phyloP scores from a whole-genome alignment of 1,140 invertebrate genomes.

The Drosophila dunni region DNA sequence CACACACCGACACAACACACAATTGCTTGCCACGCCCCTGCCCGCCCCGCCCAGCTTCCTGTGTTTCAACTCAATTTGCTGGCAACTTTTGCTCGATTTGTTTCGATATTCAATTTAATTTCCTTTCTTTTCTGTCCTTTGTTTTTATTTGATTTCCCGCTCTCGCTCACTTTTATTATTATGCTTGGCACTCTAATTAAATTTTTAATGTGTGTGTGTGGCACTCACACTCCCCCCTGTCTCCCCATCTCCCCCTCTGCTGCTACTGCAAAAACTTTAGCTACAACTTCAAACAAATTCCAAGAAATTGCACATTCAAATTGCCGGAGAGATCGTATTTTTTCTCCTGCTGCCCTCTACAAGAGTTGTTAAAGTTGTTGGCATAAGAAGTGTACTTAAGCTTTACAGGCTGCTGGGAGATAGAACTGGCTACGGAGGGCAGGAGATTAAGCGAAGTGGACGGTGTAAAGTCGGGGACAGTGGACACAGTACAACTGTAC shows the following conservation, averaged over 20 bases:
- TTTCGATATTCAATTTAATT: conserved; percentile 57
- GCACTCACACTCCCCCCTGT: conserved; percentile 2
- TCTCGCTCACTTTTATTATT: conserved; percentile 9
- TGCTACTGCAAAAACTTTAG: conserved; percentile 51
- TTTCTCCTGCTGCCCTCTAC: background rate
- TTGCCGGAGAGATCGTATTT: conserved; percentile 36
- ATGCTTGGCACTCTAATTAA: conserved; percentile 68
- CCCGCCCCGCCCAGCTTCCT: background rate
- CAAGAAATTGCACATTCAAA: conserved; percentile 79
- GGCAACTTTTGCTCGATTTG: conserved; percentile 65
- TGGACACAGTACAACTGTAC: background rate
- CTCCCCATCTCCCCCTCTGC: background rate
- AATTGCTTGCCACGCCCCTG: background rate
- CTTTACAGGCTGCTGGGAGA: conserved; percentile 12
- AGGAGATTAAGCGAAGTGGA: background rate
- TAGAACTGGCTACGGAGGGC: background rate
- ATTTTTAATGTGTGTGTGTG: conserved; percentile 63
- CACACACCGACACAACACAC: background rate
- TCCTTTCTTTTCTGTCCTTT: conserved; percentile 21
- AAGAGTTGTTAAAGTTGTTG: background rate
- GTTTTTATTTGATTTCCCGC: conserved; percentile 33
- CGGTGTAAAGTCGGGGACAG: background rate
- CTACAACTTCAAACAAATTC: conserved; percentile 76
- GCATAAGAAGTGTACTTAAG: conserved; percentile 10
- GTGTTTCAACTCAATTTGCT: conserved; percentile 57